Conservation (phyloP, 2,113 vertebrate genomes). For the Spea multiplicata region DNA sequence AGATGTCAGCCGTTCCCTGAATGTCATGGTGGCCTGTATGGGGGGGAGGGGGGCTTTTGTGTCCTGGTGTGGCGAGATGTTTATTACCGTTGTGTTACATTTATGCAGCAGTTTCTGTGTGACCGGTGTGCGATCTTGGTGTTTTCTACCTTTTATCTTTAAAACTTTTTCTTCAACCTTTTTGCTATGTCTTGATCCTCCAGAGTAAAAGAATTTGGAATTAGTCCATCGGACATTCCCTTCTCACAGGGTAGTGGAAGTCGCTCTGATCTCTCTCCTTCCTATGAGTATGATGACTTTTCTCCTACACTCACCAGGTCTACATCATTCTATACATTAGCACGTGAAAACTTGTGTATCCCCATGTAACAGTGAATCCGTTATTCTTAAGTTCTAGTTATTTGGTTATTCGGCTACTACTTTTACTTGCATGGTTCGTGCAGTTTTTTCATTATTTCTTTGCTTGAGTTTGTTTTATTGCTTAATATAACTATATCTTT, state of each 20-base stretch:
- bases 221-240: conserved; percentile 97
- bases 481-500: too few species aligned
- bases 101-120: too few species aligned
- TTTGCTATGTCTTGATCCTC: conserved; percentile 72
- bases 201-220: conserved; percentile 99
- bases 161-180: conserved; percentile 67
- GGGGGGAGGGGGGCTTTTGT: too few species aligned
- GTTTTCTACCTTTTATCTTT: not conserved
- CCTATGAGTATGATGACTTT: conserved; percentile 89
- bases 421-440: conserved; percentile 23
- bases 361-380: conserved; percentile 6
- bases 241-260: conserved; percentile 90
- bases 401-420: not conserved
- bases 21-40: too few species aligned
- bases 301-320: conserved; percentile 80
- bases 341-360: conserved; percentile 51
- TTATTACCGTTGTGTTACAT: not conserved
- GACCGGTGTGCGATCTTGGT: too few species aligned
- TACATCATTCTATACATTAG: conserved; percentile 66
- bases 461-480: conserved; percentile 8
- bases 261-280: conserved; percentile 91
- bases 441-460: conserved; percentile 17
- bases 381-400: conserved; percentile 4
- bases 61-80: not conserved
- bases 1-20: too few species aligned